These are phyloP conservation scores for Campopleginae sp. DNA, from an alignment of 2,888 invertebrate genomes.

Conservation along the genomic window DNA sequence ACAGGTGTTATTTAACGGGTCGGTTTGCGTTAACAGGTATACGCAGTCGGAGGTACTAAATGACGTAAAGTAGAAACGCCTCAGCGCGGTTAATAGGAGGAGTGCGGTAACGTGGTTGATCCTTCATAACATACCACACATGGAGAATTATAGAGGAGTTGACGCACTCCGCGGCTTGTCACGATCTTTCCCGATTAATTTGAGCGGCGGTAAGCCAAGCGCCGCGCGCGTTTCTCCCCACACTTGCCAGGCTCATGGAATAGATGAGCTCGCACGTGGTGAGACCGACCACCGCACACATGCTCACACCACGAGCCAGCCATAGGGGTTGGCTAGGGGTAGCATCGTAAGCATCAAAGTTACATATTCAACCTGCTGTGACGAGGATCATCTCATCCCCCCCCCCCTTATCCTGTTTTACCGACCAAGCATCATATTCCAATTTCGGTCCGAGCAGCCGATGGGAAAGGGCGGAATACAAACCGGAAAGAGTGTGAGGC, in stretches of 20 bases:
- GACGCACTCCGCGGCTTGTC: slow-evolving; percentile 53
- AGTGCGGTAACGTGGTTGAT: slow-evolving; percentile 56
- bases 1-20: not conserved
- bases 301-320: slow-evolving; percentile 11
- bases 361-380: slow-evolving; percentile 36
- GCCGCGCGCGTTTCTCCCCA: slow-evolving; percentile 21
- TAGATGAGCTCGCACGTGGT: slow-evolving; percentile 61
- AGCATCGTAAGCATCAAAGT: slow-evolving; percentile 36
- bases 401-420: slow-evolving; percentile 54
- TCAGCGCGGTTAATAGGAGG: slow-evolving; percentile 33
- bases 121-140: slow-evolving; percentile 46
- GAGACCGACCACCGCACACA: slow-evolving; percentile 52
- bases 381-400: slow-evolving; percentile 30
- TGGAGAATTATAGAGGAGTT: slow-evolving; percentile 33
- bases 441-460: slow-evolving; percentile 31
- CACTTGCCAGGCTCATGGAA: slow-evolving; percentile 36
- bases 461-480: slow-evolving; percentile 22
- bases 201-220: slow-evolving; percentile 48
- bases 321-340: slow-evolving; percentile 33
- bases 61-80: slow-evolving; percentile 32
- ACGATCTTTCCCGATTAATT: slow-evolving; percentile 66
- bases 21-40: slow-evolving; percentile 2
- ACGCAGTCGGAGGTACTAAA: not conserved
- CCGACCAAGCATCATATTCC: slow-evolving; percentile 41
- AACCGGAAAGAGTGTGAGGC: slow-evolving; percentile 10